Conservation (phyloP, 2,113 vertebrate genomes). For the Lanius collurio region DNA sequence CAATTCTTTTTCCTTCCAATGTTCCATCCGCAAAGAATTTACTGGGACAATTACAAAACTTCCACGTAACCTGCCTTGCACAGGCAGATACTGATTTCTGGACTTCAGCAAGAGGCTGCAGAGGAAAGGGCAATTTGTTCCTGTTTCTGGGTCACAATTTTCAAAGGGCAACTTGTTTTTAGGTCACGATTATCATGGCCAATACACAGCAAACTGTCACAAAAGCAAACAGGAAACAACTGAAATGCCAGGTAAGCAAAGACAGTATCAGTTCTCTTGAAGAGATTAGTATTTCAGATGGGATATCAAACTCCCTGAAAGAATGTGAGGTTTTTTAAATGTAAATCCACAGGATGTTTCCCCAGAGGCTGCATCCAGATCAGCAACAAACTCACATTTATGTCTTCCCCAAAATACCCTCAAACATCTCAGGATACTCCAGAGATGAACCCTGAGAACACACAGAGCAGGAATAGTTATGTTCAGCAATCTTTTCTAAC, state of each 20-base stretch:
- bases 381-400: neutral
- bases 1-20: neutral
- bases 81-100: neutral
- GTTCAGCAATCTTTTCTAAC: neutral
- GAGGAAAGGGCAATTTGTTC: neutral
- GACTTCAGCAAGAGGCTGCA: neutral
- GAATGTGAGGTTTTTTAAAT: neutral
- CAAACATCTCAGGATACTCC: neutral
- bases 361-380: neutral
- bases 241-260: neutral
- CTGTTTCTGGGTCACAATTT: neutral
- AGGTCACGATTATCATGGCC: neutral
- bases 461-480: neutral
- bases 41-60: neutral
- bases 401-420: neutral
- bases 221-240: neutral
- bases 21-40: neutral
- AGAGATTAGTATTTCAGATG: neutral
- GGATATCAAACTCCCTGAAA: neutral
- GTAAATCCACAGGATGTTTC: neutral
- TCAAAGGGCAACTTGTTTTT: neutral
- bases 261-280: neutral
- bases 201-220: neutral
- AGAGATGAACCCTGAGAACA: neutral
- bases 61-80: neutral